These are phyloP conservation scores for Drosophila meridiana DNA, from an alignment of 2,888 invertebrate species.

Conservation along the genomic window DNA sequence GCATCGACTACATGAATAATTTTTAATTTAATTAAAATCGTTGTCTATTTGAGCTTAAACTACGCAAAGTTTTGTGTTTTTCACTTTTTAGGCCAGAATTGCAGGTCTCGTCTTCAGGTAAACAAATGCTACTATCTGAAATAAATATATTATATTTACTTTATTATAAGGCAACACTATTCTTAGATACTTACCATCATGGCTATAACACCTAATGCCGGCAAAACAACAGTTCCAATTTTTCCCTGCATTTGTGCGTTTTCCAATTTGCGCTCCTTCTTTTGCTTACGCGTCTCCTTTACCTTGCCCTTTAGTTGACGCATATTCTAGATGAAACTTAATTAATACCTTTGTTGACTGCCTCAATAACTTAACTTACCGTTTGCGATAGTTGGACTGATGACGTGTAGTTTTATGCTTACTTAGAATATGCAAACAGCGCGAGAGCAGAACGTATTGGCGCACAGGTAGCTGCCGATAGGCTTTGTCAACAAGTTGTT, in stretches of 20 bases:
- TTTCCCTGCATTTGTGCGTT: conserved; percentile 92
- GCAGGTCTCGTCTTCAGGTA: conserved; percentile 92
- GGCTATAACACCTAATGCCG: conserved; percentile 88
- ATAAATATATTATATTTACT: background rate
- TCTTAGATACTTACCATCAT: conserved; percentile 86
- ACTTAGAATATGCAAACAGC: conserved; percentile 31
- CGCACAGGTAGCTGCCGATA: conserved; percentile 16
- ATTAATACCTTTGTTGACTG: background rate
- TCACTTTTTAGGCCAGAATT: conserved; percentile 55
- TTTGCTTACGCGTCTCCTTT: conserved; percentile 93
- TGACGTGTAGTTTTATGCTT: conserved; percentile 54
- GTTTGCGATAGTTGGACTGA: conserved; percentile 15
- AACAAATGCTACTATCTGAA: conserved; percentile 86
- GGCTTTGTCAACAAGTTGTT: conserved; percentile 59
- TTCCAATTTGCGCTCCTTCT: conserved; percentile 93
- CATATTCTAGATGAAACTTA: conserved; percentile 86
- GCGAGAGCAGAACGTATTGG: background rate
- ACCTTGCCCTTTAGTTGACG: conserved; percentile 92
- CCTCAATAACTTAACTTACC: conserved; percentile 20
- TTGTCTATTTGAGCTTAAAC: conserved; percentile 21
- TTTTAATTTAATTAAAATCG: conserved; percentile 20
- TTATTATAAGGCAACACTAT: background rate
- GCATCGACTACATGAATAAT: conserved; percentile 14
- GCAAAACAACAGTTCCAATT: conserved; percentile 91
- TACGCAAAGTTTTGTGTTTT: background rate